Evolutionary conservation across 2,888 invertebrate species (phyloP).

Genomic region (Reticulitermes lucifugus): DNA sequence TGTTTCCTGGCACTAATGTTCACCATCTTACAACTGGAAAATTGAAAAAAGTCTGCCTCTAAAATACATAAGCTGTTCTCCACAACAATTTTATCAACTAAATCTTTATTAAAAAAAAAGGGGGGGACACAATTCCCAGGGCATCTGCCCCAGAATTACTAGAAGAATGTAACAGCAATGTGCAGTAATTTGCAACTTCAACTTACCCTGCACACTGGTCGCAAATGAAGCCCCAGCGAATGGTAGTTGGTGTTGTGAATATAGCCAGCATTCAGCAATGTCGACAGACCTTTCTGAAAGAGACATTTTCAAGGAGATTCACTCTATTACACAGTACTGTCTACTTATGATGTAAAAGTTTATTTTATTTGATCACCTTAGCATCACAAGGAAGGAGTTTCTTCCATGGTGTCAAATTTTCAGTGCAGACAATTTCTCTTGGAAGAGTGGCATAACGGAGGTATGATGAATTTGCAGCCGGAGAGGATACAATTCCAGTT

Average conservation of each 20-base stretch:
- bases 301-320: slow-evolving; percentile 5
- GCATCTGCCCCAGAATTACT: too few species aligned
- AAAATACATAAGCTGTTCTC: too few species aligned
- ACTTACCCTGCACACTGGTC: slow-evolving; percentile 76
- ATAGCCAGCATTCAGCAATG: slow-evolving; percentile 88
- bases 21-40: too few species aligned
- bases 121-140: too few species aligned
- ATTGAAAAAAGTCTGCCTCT: too few species aligned
- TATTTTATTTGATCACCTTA: slow-evolving; percentile 64
- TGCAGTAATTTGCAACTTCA: background rate
- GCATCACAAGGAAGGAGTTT: slow-evolving; percentile 96
- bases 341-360: background rate
- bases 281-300: slow-evolving; percentile 81
- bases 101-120: too few species aligned
- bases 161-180: too few species aligned
- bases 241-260: slow-evolving; percentile 95
- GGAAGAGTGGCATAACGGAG: slow-evolving; percentile 91
- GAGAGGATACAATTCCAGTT: slow-evolving; percentile 69
- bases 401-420: slow-evolving; percentile 98
- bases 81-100: too few species aligned
- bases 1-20: too few species aligned
- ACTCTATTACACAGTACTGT: background rate
- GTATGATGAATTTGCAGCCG: slow-evolving; percentile 67
- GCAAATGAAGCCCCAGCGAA: slow-evolving; percentile 87
- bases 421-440: slow-evolving; percentile 97